These are phyloP conservation scores for Chorisops tibialis DNA, from an alignment of 2,888 invertebrate genomes.

Conservation along the genomic window DNA sequence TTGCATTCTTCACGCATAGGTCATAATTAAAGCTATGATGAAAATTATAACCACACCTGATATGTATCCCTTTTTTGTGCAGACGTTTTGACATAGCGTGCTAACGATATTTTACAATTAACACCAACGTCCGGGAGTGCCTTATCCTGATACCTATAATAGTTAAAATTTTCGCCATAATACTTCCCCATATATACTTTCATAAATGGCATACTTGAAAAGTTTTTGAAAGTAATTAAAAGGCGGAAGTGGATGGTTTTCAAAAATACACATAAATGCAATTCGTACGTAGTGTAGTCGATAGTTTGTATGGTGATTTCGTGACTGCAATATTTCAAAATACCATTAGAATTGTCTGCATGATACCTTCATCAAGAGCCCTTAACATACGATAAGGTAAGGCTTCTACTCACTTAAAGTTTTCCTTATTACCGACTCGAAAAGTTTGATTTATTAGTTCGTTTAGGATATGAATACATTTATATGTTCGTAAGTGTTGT, in stretches of 20 bases:
- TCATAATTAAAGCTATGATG: no score
- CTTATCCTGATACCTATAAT: no score
- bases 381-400: not conserved
- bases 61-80: no score
- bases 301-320: conserved; percentile 12
- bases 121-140: no score
- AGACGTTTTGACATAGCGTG: no score
- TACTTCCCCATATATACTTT: no score
- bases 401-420: not conserved
- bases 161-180: no score
- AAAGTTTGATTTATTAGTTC: conserved; percentile 22
- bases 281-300: not conserved
- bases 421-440: conserved; percentile 15
- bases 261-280: conserved; percentile 2
- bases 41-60: no score
- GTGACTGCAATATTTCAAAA: conserved; percentile 23
- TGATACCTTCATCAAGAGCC: conserved; percentile 22
- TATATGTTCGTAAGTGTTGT: no score
- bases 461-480: conserved; percentile 8
- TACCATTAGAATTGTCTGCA: conserved; percentile 15
- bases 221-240: conserved; percentile 23
- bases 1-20: no score
- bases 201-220: not conserved
- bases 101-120: no score
- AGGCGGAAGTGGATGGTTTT: conserved; percentile 19